Percentiles rank a stretch among this genome's conserved stretches.
These are phyloP conservation scores for Baryphthengus martii DNA, from an alignment of 2,113 vertebrate species.

Conservation along the genomic window DNA sequence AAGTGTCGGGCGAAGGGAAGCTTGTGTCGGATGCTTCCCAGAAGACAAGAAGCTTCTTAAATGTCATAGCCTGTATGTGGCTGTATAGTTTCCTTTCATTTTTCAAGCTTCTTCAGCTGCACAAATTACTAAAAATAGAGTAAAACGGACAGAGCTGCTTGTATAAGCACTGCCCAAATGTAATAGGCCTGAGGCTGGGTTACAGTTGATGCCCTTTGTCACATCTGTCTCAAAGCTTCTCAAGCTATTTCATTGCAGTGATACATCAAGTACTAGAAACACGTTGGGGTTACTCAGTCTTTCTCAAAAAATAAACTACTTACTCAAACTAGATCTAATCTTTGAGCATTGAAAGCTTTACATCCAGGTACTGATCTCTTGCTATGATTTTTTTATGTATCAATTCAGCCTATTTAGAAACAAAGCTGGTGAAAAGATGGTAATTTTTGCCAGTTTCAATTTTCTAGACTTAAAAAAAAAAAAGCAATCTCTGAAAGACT, in stretches of 20 bases:
- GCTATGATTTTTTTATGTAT: not conserved
- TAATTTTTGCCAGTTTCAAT: not conserved
- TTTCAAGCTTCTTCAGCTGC: not conserved
- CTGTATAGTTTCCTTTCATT: not conserved
- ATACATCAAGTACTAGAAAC: not conserved
- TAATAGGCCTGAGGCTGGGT: not conserved
- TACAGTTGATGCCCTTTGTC: not conserved
- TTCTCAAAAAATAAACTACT: not conserved
- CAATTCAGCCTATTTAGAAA: not conserved
- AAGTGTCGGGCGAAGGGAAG: not conserved
- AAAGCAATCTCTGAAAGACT: not conserved
- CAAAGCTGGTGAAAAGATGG: not conserved
- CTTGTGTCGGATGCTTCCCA: not conserved
- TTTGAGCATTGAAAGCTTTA: not conserved
- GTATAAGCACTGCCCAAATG: not conserved
- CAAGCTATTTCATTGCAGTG: not conserved
- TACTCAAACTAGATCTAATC: not conserved
- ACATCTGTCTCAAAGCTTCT: not conserved
- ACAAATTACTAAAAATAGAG: fast-evolving
- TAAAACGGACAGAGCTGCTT: not conserved
- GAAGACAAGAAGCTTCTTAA: not conserved
- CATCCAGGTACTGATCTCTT: not conserved
- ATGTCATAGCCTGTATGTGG: fast-evolving
- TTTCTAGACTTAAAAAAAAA: not conserved
- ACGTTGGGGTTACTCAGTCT: not conserved